Base-by-base conservation (phyloP, 2,797 vertebrate genomes). In the Hippoglossus hippoglossus region DNA sequence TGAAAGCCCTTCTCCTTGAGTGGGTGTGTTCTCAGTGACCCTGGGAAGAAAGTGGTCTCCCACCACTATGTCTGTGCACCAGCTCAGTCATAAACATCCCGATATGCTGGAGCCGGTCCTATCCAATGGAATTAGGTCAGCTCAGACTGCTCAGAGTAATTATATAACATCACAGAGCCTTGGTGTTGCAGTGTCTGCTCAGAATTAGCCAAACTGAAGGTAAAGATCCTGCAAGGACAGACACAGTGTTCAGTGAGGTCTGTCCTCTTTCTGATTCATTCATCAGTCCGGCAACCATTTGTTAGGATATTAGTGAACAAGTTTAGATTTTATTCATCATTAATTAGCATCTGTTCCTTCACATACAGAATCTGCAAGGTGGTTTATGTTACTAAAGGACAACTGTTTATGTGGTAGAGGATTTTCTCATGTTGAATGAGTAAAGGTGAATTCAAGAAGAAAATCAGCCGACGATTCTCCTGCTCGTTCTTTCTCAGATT, bases 91-190 rank as follows among this genome's bases (percentile, higher is more conserved):
- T 67, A 85, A 72, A 64, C 69, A 57, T 77, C 59, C 64, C 10
- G 57, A 82, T 73, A 71, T 76, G 76, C 81, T 54, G 73, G 79
- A 82, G 81, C 63, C 13, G 46, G 71, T 84, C 77, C 86, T 60
- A 54, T 80, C 80, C 82, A 46, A 62, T 81, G 68, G 79, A 93
- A 88, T 73, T 85, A 84, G 92, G 92, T 91, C 87, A 93, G 63
- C 80, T 79, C 22, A 63, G 75, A 88, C 83, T 72, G 80, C 82
- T 90, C 57, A 6, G 63, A 77, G 87, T 89, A 81, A 89, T 92
- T 91, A 90, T 84, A 86, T 90, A 91, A 92, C 85, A 82, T 73
- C 75, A 67, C 19, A 71, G 66, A 75, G 78, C 78, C 75, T 73
- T 64, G 71, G 70, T 73, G 84, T 87, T 85, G 89, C 87, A 56